phyloP scores from a whole-genome alignment of 2,113 vertebrate species.

The Labrus mixtus region DNA sequence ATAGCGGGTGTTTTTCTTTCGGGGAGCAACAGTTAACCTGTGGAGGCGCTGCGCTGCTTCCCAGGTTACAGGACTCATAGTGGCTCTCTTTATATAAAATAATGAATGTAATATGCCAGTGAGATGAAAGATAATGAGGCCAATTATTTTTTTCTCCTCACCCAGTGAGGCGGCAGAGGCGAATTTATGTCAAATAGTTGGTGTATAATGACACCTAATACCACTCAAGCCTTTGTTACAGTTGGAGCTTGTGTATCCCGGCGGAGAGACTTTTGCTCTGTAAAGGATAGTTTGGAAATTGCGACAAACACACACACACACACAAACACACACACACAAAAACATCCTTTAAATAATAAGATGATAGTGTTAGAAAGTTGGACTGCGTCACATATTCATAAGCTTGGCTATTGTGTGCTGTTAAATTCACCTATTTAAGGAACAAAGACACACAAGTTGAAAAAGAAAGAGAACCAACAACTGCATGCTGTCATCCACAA shows the following conservation, averaged over 20 bases:
- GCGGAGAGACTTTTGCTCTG: conserved; percentile 48
- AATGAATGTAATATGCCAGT: conserved; percentile 77
- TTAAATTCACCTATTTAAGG: conserved; percentile 49
- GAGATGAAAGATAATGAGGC: conserved; percentile 78
- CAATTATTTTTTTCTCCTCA: conserved; percentile 72
- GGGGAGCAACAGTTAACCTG: conserved; percentile 75
- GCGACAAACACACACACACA: conserved; percentile 23
- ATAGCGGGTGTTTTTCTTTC: conserved; percentile 51
- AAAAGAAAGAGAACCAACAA: conserved; percentile 34
- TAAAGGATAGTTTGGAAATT: conserved; percentile 32
- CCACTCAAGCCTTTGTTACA: conserved; percentile 60
- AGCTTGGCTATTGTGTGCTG: conserved; percentile 20
- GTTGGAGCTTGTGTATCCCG: conserved; percentile 50
- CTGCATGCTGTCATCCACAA: conserved; percentile 52
- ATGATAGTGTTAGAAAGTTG: conserved; percentile 22
- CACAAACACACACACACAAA: conserved; percentile 21
- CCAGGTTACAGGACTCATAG: conserved; percentile 73
- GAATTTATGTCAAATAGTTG: conserved; percentile 74
- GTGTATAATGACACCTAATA: conserved; percentile 71
- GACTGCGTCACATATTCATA: conserved; percentile 24
- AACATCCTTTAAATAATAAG: conserved; percentile 46
- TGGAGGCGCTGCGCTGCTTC: conserved; percentile 63
- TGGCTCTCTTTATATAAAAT: conserved; percentile 72
- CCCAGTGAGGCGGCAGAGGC: conserved; percentile 53
- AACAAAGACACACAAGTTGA: conserved; percentile 52